Base-by-base conservation (phyloP, 1,140 invertebrate genomes). In the Mercenaria mercenaria region DNA sequence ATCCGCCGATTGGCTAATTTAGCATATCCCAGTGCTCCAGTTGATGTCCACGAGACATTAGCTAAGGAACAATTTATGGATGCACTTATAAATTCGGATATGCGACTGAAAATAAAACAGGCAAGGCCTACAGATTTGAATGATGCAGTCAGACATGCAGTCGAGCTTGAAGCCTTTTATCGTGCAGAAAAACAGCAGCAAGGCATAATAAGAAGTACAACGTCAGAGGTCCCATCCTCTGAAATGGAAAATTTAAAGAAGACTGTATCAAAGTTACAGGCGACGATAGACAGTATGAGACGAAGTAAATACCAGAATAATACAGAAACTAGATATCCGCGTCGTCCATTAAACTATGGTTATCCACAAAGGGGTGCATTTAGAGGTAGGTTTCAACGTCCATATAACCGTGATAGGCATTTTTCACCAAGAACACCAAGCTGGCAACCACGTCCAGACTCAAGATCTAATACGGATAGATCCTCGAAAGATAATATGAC, bases 21-120 rank as follows among this genome's bases (percentile, higher is more conserved):
- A 34, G 74, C 87, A 37, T 92, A 92, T 39, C 77, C 91, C 0
- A 90, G 37, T 15, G 74, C 81, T 11, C 72, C 83, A 18, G 18
- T 15, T 20, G 87, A 92, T 50, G 67, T 91, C 2, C 34, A 67
- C n/a, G 91, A 93, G 29, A 90, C 83, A 1, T 37, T 92, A 18
- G 88, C 90, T 0, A 90, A 88, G 50, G 87, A 90, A 20, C 88
- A 89, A 47, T 92, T 91, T 69, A 50, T 91, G 3, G 89, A 91
- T 52, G 84, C 90, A 6, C 52, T 93, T 0, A 29, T 34, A 34
- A 84, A 86, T 32, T 82, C 67, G 6, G 90, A 93, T 0, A 84
- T 91, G 72, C 23, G 87, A 20, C 18, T 91, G 1, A 34, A 56
- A 34, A 80, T 92, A 32, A 61, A 88, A 69, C 86, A 90, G 34